A percentile compares a stretch with the other conserved stretches of the same genome.
These are phyloP conservation scores for Zeugodacus cucurbitae DNA, from an alignment of 1,140 invertebrate species.

Conservation along the genomic window DNA sequence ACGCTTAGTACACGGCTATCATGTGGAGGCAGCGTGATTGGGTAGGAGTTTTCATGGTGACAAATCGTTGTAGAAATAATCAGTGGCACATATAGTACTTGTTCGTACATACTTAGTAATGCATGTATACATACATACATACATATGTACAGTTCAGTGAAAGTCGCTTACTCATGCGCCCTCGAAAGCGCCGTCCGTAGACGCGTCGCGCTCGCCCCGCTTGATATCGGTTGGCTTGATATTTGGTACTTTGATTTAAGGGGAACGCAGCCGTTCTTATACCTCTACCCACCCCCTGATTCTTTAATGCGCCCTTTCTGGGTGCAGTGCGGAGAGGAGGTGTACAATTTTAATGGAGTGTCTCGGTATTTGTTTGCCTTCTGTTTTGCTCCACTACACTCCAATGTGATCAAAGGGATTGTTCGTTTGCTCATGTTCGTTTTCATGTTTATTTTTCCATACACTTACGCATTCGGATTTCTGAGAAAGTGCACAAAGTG, in stretches of 20 bases:
- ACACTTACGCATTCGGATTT: too few relatives aligned
- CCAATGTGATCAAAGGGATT: neutral
- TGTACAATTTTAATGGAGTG: neutral
- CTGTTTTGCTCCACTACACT: neutral
- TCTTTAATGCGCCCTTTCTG: neutral
- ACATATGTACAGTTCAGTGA: neutral
- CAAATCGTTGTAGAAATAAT: neutral
- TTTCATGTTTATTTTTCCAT: too few relatives aligned
- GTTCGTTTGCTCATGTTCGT: neutral
- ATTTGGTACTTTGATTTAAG: neutral
- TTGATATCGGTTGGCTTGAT: neutral
- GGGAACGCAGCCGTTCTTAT: neutral
- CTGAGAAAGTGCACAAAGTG: too few relatives aligned
- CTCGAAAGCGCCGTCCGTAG: neutral
- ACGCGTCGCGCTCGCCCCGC: neutral
- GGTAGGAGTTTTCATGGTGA: neutral
- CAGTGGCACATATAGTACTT: neutral
- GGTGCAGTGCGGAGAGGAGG: neutral
- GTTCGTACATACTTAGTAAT: neutral
- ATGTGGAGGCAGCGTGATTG: neutral
- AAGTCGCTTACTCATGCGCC: conserved; percentile 19
- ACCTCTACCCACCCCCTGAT: neutral
- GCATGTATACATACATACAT: neutral
- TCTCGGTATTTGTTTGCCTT: neutral
- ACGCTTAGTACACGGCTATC: neutral